Evolutionary conservation across 2,888 invertebrate genomes (phyloP).

Genomic region (Tenthredo distinguenda): DNA sequence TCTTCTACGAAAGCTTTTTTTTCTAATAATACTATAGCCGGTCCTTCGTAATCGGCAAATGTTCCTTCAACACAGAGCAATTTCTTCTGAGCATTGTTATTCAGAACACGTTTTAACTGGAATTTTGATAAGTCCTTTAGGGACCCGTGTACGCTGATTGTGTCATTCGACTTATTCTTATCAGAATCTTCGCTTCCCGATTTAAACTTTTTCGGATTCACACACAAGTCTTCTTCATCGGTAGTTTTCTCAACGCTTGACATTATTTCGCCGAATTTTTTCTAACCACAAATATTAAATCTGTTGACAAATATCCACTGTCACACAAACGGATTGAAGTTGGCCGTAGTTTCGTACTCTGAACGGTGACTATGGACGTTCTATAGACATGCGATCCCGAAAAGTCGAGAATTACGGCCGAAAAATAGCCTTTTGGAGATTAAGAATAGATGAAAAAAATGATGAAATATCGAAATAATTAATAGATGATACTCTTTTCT

Average conservation of each 20-base stretch:
- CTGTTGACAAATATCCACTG: neutral
- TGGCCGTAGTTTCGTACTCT: neutral
- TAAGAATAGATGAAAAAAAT: neutral
- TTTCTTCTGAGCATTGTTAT: slow-evolving; percentile 87
- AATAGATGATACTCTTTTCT: neutral
- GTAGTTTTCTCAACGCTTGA: neutral
- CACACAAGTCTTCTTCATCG: slow-evolving; percentile 5
- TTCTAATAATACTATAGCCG: slow-evolving; percentile 88
- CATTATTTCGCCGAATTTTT: neutral
- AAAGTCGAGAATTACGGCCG: neutral
- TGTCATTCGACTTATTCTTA: neutral
- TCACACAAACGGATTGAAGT: neutral
- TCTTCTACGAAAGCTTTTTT: slow-evolving; percentile 89
- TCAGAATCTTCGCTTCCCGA: slow-evolving; percentile 50
- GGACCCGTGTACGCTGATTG: slow-evolving; percentile 66
- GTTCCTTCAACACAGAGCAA: slow-evolving; percentile 85
- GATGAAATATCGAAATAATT: neutral
- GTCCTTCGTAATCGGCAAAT: slow-evolving; percentile 82
- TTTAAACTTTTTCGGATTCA: slow-evolving; percentile 60
- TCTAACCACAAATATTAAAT: neutral
- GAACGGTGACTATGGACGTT: neutral
- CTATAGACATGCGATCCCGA: neutral
- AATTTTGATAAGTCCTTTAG: slow-evolving; percentile 83
- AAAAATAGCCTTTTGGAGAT: neutral
- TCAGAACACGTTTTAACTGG: slow-evolving; percentile 83